phyloP scores from a whole-genome alignment of 2,113 vertebrate genomes.

The Sinocyclocheilus anshuiensis region DNA sequence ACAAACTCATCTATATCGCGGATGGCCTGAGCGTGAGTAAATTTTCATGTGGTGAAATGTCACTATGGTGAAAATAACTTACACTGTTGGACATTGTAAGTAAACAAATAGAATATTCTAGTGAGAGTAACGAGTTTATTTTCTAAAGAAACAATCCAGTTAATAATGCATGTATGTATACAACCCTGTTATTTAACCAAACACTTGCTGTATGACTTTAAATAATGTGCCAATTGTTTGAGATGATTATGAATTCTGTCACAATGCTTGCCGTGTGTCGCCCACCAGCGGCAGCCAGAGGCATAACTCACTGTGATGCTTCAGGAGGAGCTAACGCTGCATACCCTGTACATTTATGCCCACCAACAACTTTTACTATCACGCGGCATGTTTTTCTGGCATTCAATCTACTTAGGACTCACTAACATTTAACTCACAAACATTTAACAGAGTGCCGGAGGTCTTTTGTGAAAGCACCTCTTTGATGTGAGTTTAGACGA shows the following conservation, averaged over 20 bases:
- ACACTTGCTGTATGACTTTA: not conserved
- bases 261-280: too few relatives aligned
- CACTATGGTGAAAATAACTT: too few relatives aligned
- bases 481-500: conserved; percentile 60
- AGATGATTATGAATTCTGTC: not conserved
- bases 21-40: too few relatives aligned
- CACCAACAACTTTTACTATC: too few relatives aligned
- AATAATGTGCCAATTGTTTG: not conserved
- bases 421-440: conserved; percentile 36
- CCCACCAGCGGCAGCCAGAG: conserved; percentile 58
- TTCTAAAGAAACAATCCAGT: not conserved
- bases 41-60: too few relatives aligned
- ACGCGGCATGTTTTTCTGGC: too few relatives aligned
- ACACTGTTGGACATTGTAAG: too few relatives aligned
- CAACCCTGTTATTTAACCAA: not conserved
- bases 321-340: not conserved
- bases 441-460: conserved; percentile 42
- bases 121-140: not conserved
- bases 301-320: too few relatives aligned
- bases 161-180: not conserved
- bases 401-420: conserved; percentile 37
- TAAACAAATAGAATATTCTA: too few relatives aligned
- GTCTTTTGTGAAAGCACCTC: conserved; percentile 44
- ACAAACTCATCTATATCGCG: too few relatives aligned
- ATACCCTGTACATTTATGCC: not conserved